Base-by-base conservation (phyloP, 2,113 vertebrate genomes). In the Channa argus region DNA sequence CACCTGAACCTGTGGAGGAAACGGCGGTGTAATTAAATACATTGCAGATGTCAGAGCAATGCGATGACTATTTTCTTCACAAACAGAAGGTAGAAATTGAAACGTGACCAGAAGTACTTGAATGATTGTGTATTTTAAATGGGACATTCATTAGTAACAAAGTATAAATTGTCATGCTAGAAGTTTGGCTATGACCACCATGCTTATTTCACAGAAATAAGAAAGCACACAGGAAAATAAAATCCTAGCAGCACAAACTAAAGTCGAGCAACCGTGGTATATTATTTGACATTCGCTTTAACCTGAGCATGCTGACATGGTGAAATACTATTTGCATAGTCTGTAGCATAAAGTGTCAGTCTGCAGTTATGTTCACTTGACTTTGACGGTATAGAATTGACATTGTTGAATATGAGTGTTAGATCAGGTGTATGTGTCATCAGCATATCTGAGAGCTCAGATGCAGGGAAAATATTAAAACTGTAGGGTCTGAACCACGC, bases 1-100 rank as follows among this genome's bases (percentile, higher is more conserved):
- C 93, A 96, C 92, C 94, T 96, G 95, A 96, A 96, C 96, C 97
- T 97, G 96, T 85, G 96, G 95, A 97, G 95, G 91, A 97, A 98
- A 98, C 93, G 94, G 91, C 89, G 92, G 83, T 90, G 92, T 93
- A 95, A 95, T 95, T 95, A 96, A 97, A 94, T 75, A 94, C 49
- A 79, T 86, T 61, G 86, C 76, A 91, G 82, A 89, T 72, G 90
- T 90, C 75, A 86, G 71, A 90, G 92, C 91, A 94, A 94, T 94
- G 93, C 92, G 94, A 95, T 95, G 94, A 91, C 91, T 86, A 89
- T n/a, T 84, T 64, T 78, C 38, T 74, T 51, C 72, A 83, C 72
- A 89, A 88, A 81, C 58, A 90, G 68, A 79, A 47, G 71, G 56
- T 62, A 78, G 65, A 64, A 78, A 77, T 66, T 68, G 47, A 86